phyloP scores from a whole-genome alignment of 2,113 vertebrate genomes.

The Actenoides hombroni region DNA sequence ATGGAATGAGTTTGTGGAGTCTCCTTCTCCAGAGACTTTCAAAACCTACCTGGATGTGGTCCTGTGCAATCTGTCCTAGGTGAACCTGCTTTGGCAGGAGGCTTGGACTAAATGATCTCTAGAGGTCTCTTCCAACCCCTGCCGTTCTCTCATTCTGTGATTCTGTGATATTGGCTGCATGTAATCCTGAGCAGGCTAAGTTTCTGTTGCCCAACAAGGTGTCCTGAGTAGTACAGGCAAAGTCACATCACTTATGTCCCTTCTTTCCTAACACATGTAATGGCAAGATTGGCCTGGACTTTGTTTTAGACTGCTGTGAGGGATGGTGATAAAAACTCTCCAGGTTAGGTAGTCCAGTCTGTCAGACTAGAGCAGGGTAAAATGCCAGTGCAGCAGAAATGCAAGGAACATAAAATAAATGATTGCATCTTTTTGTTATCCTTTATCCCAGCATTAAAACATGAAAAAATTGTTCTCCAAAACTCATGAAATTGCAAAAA shows the following conservation, averaged over 20 bases:
- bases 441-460: background rate
- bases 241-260: background rate
- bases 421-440: background rate
- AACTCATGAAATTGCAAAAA: background rate
- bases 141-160: too few relatives aligned
- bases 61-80: too few relatives aligned
- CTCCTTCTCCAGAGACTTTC: too few relatives aligned
- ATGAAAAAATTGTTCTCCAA: background rate
- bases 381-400: background rate
- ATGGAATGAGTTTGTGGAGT: too few relatives aligned
- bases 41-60: too few relatives aligned
- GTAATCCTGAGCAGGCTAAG: background rate
- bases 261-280: background rate
- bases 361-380: background rate
- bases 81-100: too few relatives aligned
- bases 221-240: background rate
- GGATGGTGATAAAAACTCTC: background rate
- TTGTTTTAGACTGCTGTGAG: background rate
- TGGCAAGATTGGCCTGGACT: background rate
- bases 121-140: too few relatives aligned
- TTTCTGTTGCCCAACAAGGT: fast-evolving
- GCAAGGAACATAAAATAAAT: background rate
- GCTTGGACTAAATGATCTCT: too few relatives aligned
- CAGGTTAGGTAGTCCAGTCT: too few relatives aligned
- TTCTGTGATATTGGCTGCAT: background rate